Conservation (phyloP, 1,140 invertebrate genomes). For the Metopolophium dirhodum region DNA sequence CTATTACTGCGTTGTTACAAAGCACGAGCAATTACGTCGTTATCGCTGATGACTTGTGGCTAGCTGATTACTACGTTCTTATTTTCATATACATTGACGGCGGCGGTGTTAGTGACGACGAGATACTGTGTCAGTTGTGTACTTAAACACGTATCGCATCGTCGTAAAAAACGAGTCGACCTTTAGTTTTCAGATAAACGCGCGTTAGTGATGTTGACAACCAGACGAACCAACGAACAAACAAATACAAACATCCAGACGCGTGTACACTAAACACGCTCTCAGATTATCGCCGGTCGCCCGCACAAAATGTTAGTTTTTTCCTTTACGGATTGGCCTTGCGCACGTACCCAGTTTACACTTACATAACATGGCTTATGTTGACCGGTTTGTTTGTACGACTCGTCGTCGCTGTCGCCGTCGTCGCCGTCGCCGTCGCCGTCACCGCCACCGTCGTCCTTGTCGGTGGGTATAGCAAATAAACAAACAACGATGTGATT, state of each 20-base stretch:
- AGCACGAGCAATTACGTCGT: background rate
- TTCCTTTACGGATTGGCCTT: background rate
- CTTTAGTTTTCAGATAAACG: background rate
- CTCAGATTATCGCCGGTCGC: background rate
- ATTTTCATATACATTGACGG: background rate
- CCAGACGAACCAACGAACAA: background rate
- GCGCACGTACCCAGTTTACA: background rate
- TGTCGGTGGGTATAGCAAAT: background rate
- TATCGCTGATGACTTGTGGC: background rate
- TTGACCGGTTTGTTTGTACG: background rate
- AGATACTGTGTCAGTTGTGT: background rate
- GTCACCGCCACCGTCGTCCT: background rate
- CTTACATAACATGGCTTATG: background rate
- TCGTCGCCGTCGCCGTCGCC: background rate
- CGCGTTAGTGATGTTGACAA: background rate
- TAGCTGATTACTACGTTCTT: background rate
- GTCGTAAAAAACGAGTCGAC: background rate
- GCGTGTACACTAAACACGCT: background rate
- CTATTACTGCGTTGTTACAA: background rate
- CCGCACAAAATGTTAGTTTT: background rate
- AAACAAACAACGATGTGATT: background rate
- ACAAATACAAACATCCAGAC: background rate
- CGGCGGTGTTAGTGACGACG: background rate
- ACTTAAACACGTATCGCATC: background rate
- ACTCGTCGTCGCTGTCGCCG: background rate